Conservation (phyloP, 2,888 invertebrate species). For the Oligia latruncula region DNA sequence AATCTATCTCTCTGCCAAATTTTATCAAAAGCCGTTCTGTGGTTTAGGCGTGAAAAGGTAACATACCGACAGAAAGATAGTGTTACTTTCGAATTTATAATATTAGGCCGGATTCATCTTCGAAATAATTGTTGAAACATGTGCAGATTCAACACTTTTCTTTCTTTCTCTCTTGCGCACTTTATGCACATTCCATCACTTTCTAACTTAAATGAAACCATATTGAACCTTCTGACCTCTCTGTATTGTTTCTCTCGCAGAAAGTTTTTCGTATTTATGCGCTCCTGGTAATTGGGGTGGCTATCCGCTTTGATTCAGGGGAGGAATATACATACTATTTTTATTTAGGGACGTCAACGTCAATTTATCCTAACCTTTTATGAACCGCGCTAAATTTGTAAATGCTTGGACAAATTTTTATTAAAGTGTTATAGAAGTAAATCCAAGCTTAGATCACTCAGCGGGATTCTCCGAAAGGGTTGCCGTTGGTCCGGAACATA, state of each 20-base stretch:
- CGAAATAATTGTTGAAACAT: background rate
- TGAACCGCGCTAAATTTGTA: background rate
- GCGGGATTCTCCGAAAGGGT: too few species aligned
- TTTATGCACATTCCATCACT: background rate
- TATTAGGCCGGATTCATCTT: background rate
- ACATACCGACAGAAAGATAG: too few species aligned
- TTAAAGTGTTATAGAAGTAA: too few species aligned
- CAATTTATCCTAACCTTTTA: background rate
- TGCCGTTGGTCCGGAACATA: too few species aligned
- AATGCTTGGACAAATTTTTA: background rate
- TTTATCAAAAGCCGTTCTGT: too few species aligned
- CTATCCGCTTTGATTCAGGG: constrained; percentile 39
- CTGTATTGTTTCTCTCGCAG: background rate
- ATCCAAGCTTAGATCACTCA: background rate
- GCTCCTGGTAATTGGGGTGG: constrained; percentile 60
- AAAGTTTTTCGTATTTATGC: constrained; percentile 54
- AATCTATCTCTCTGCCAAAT: too few species aligned
- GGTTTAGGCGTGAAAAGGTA: too few species aligned
- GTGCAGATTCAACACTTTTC: background rate
- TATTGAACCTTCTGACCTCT: constrained; percentile 28
- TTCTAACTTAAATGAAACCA: background rate
- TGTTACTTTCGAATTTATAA: too few species aligned
- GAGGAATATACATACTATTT: constrained; percentile 31
- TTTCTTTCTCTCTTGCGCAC: background rate
- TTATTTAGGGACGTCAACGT: constrained; percentile 4